Evolutionary conservation across 2,797 vertebrate genomes (phyloP).

Genomic region (Dromococcyx pavoninus): DNA sequence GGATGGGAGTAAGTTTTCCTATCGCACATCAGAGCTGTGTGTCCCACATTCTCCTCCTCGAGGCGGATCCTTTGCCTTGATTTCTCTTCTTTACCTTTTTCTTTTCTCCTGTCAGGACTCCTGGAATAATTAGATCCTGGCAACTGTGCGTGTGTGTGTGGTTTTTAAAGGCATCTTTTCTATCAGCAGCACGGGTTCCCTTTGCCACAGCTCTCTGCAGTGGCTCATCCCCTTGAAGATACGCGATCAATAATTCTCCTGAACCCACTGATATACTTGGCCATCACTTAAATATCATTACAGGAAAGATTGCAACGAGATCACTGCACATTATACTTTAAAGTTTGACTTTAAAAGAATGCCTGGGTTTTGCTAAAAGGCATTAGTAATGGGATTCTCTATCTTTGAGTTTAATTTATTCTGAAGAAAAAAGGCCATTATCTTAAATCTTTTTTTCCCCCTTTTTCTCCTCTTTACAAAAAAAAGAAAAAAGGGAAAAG

Average conservation of each 20-base stretch:
- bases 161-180: slow-evolving; percentile 53
- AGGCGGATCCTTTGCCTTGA: slow-evolving; percentile 43
- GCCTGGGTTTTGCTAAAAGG: slow-evolving; percentile 78
- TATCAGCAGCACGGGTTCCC: slow-evolving; percentile 5
- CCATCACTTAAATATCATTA: slow-evolving; percentile 81
- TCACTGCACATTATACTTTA: slow-evolving; percentile 74
- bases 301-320: slow-evolving; percentile 75
- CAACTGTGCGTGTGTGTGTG: background rate
- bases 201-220: slow-evolving; percentile 42
- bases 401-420: slow-evolving; percentile 80
- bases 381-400: slow-evolving; percentile 80
- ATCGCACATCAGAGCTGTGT: background rate
- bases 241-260: slow-evolving; percentile 71
- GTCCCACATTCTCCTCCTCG: slow-evolving; percentile 48
- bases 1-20: slow-evolving; percentile 3
- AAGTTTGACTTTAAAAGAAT: slow-evolving; percentile 79
- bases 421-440: slow-evolving; percentile 79
- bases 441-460: slow-evolving; percentile 75
- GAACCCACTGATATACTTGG: slow-evolving; percentile 73
- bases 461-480: background rate
- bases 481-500: slow-evolving; percentile 38
- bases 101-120: slow-evolving; percentile 43
- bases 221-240: slow-evolving; percentile 66
- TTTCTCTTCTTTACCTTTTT: background rate
- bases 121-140: slow-evolving; percentile 51